Percentiles rank a stretch among this genome's conserved stretches.
Evolutionary conservation across 2,888 invertebrate species (phyloP).

Genomic region (Sinopyrophorus schimmeli): DNA sequence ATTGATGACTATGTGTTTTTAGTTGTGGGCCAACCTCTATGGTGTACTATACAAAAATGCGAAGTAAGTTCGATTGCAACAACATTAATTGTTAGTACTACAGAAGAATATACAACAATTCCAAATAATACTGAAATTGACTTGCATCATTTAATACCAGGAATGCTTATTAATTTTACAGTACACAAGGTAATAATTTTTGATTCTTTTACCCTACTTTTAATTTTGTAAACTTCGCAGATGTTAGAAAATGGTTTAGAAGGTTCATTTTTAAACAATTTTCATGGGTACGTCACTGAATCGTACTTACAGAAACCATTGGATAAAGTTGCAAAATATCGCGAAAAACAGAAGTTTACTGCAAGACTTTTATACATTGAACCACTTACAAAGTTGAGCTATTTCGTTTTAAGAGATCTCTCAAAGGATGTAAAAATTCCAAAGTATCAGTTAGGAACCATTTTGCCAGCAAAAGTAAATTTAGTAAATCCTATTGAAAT

Average conservation of each 20-base stretch:
- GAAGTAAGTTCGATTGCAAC: conserved; percentile 53
- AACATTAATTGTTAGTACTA: conserved; percentile 58
- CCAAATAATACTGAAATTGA: conserved; percentile 42
- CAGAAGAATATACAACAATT: conserved; percentile 46
- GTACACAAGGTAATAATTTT: conserved; percentile 62
- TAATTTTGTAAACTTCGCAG: no score
- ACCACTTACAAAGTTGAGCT: conserved; percentile 69
- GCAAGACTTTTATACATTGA: conserved; percentile 70
- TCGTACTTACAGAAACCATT: conserved; percentile 53
- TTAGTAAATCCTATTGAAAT: conserved; percentile 34
- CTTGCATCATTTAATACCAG: conserved; percentile 55
- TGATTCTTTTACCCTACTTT: conserved; percentile 2
- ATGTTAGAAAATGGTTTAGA: conserved; percentile 60
- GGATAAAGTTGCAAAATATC: conserved; percentile 47
- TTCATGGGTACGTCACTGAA: conserved; percentile 59
- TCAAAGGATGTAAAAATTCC: conserved; percentile 49
- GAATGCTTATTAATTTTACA: conserved; percentile 59
- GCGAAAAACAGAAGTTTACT: conserved; percentile 57
- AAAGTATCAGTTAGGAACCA: conserved; percentile 59
- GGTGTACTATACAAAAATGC: conserved; percentile 62
- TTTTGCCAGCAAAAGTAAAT: conserved; percentile 58
- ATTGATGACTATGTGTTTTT: no score
- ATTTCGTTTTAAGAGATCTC: conserved; percentile 59
- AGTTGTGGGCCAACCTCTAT: conserved; percentile 64
- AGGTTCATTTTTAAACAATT: conserved; percentile 58